Conservation (phyloP, 1,140 invertebrate species). For the Ylistrum balloti region DNA sequence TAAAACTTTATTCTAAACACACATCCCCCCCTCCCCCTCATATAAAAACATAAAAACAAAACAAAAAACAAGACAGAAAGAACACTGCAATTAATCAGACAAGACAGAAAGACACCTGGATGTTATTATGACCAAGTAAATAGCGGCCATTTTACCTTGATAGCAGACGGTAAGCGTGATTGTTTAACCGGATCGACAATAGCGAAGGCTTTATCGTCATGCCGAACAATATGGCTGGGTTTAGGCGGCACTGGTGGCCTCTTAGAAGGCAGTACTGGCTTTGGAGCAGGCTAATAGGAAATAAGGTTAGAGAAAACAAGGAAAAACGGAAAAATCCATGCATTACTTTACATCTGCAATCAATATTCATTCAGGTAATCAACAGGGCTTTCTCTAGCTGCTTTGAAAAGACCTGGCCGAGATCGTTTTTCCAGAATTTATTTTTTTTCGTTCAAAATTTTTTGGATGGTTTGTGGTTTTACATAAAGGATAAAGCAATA, state of each 20-base stretch:
- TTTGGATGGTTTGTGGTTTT: too few species aligned
- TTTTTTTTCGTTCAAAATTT: too few species aligned
- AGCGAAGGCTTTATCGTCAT: constrained; percentile 15
- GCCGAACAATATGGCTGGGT: constrained; percentile 46
- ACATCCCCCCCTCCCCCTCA: too few species aligned
- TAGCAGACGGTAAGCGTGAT: constrained; percentile 46
- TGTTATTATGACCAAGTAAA: not conserved
- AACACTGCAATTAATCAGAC: not conserved
- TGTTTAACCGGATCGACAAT: constrained; percentile 48
- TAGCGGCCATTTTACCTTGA: constrained; percentile 38
- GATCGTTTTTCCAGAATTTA: too few species aligned
- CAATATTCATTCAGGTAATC: not conserved
- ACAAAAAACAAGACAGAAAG: not conserved
- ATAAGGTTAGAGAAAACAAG: constrained; percentile 46
- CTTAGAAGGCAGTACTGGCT: constrained; percentile 51
- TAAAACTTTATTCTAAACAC: too few species aligned
- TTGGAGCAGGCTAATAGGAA: constrained; percentile 51
- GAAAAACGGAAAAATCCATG: constrained; percentile 46
- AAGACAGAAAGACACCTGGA: not conserved
- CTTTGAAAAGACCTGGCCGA: too few species aligned
- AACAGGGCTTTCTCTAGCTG: constrained; percentile 26
- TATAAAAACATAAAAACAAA: too few species aligned
- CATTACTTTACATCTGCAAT: constrained; percentile 40
- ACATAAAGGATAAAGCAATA: too few species aligned
- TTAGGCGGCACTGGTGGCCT: constrained; percentile 65